Evolutionary conservation across 2,113 vertebrate species (phyloP).

Genomic region (Cacatua alba): DNA sequence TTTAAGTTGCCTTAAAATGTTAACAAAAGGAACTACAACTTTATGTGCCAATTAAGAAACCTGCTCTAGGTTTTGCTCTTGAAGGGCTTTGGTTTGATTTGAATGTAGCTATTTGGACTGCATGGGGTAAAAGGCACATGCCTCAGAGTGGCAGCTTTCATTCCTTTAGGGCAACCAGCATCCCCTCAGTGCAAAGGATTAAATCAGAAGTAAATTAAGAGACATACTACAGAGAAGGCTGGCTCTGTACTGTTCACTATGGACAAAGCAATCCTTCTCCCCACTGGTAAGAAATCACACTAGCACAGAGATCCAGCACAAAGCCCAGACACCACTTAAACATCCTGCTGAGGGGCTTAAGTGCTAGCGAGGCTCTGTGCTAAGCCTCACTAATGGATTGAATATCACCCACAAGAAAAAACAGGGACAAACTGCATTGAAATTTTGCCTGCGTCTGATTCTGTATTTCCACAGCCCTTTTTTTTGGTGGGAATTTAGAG

Average conservation of each 20-base stretch:
- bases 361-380: not conserved
- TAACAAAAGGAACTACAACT: not conserved
- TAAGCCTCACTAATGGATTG: not conserved
- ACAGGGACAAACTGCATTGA: not conserved
- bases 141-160: not conserved
- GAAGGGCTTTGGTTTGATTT: not conserved
- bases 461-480: not conserved
- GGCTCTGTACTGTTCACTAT: slow-evolving; percentile 1
- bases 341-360: slow-evolving; percentile 19
- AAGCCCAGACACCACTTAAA: slow-evolving; percentile 31
- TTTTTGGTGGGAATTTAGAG: not conserved
- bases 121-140: slow-evolving; percentile 1
- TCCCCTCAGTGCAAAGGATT: slow-evolving; percentile 3
- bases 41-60: not conserved
- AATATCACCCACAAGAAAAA: not conserved
- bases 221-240: not conserved
- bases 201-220: slow-evolving; percentile 42
- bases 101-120: not conserved
- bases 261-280: slow-evolving; percentile 42
- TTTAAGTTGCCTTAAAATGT: not conserved
- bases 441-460: not conserved
- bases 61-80: not conserved
- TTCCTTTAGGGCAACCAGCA: not conserved
- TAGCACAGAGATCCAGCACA: slow-evolving; percentile 11
- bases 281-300: not conserved